Percentiles rank a stretch among this genome's conserved stretches.
These are phyloP conservation scores for Barnardius zonarius DNA, from an alignment of 2,113 vertebrate genomes.

Conservation along the genomic window DNA sequence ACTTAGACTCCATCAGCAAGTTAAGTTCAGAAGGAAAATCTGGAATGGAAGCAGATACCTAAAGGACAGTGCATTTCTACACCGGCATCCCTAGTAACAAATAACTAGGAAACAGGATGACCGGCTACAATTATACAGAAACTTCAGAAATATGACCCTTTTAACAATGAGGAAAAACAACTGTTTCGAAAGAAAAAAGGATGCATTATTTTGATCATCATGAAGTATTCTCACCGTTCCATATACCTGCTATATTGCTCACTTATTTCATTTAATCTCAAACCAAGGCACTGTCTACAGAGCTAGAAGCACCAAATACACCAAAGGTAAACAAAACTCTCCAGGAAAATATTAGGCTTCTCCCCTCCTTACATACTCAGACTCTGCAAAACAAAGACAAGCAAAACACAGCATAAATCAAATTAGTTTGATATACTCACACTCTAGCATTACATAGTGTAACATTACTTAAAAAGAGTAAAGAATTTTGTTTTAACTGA, in stretches of 20 bases:
- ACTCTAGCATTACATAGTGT: neutral
- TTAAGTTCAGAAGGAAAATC: neutral
- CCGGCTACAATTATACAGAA: constrained; percentile 39
- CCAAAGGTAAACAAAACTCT: neutral
- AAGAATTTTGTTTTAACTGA: neutral
- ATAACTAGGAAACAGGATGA: constrained; percentile 8
- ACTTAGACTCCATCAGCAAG: neutral
- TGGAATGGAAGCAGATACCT: neutral
- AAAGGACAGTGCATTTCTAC: neutral
- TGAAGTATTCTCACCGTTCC: neutral
- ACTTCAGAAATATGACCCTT: neutral
- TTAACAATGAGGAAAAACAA: neutral
- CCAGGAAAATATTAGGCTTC: neutral
- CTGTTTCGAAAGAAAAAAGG: neutral
- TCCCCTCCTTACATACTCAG: neutral
- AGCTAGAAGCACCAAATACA: neutral
- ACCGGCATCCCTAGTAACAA: neutral
- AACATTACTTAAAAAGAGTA: neutral
- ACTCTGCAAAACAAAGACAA: neutral
- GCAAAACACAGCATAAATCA: neutral
- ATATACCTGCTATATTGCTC: neutral
- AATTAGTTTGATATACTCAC: neutral
- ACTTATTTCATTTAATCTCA: neutral
- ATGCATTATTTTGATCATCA: neutral
- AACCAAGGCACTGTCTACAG: neutral